phyloP scores from a whole-genome alignment of 2,888 invertebrate species.

The Cerceris ruficornis region DNA sequence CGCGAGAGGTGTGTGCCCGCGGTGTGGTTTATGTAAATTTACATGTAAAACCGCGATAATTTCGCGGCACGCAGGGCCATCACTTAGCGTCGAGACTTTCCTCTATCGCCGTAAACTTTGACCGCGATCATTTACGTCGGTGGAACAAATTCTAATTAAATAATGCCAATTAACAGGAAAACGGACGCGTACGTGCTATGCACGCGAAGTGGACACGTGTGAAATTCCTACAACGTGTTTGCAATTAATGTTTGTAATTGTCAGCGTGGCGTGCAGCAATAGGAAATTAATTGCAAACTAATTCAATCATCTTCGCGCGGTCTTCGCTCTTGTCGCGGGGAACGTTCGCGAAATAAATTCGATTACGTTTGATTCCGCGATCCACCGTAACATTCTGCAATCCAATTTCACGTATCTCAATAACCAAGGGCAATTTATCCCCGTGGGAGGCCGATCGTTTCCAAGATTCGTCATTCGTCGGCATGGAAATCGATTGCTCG shows the following conservation, averaged over 20 bases:
- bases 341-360: constrained; percentile 41
- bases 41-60: constrained; percentile 51
- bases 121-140: constrained; percentile 23
- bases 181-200: neutral
- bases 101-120: constrained; percentile 34
- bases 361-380: constrained; percentile 24
- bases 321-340: neutral
- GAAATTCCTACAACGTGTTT: too few relatives aligned
- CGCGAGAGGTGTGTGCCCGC: constrained; percentile 18
- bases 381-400: constrained; percentile 18
- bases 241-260: too few relatives aligned
- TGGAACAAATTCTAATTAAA: constrained; percentile 52
- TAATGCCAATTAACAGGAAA: constrained; percentile 42
- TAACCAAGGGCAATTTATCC: constrained; percentile 33
- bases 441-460: constrained; percentile 14
- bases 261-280: too few relatives aligned
- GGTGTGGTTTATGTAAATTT: constrained; percentile 54
- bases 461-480: neutral
- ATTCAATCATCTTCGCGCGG: neutral
- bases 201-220: too few relatives aligned
- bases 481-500: constrained; percentile 24
- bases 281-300: constrained; percentile 40
- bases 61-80: constrained; percentile 21
- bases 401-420: constrained; percentile 40
- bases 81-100: constrained; percentile 29